These are phyloP conservation scores for Atherix ibis DNA, from an alignment of 2,888 invertebrate species.

Conservation along the genomic window DNA sequence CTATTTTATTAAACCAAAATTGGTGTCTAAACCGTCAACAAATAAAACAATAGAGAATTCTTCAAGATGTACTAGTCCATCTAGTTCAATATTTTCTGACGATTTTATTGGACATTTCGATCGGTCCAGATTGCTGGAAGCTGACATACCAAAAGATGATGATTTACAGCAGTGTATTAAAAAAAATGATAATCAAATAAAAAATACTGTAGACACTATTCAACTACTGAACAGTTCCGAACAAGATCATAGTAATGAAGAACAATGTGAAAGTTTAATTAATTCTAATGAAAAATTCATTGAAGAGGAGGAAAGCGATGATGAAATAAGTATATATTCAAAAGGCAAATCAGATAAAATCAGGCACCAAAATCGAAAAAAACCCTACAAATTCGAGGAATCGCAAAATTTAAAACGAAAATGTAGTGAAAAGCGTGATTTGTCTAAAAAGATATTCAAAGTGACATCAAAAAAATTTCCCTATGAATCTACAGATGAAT, in stretches of 20 bases:
- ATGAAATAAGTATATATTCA: constrained; percentile 24
- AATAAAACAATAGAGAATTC: constrained; percentile 6
- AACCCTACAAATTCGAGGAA: constrained; percentile 21
- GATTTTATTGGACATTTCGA: constrained; percentile 30
- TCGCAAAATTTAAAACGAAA: no score
- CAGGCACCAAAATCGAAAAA: constrained; percentile 24
- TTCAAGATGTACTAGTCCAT: constrained; percentile 22
- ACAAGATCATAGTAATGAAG: no score
- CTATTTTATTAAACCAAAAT: constrained; percentile 10
- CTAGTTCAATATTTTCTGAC: constrained; percentile 27
- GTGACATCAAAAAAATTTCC: no score
- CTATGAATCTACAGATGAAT: constrained; percentile 15
- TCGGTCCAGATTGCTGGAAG: constrained; percentile 20
- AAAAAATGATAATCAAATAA: neutral
- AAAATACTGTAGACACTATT: neutral
- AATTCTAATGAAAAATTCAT: constrained; percentile 29
- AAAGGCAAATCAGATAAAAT: constrained; percentile 12
- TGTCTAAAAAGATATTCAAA: no score
- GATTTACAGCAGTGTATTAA: constrained; percentile 14
- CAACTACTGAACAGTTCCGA: no score
- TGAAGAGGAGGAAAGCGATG: constrained; percentile 42
- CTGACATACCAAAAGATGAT: constrained; percentile 23
- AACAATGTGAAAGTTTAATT: no score
- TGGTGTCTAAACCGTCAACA: neutral
- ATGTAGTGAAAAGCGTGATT: neutral